Percentiles rank a stretch among this genome's conserved stretches.
phyloP scores from a whole-genome alignment of 1,140 invertebrate species.

The Trypoxylus dichotomus region DNA sequence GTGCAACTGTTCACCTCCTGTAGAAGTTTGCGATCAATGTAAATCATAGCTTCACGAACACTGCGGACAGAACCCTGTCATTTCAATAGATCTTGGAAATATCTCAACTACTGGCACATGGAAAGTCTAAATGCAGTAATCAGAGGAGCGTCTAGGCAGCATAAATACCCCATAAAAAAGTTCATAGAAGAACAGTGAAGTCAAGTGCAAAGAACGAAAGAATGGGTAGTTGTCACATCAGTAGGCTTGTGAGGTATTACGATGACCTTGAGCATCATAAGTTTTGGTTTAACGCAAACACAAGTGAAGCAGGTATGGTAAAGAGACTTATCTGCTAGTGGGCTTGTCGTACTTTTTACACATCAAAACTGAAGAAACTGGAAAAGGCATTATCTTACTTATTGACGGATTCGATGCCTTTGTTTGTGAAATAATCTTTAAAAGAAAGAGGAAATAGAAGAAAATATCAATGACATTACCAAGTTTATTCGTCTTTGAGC shows the following conservation, averaged over 20 bases:
- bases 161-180: conserved; percentile 27
- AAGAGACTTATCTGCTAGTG: conserved; percentile 9
- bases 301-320: conserved; percentile 23
- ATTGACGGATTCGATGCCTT: conserved; percentile 31
- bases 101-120: conserved; percentile 17
- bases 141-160: conserved; percentile 12
- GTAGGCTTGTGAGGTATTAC: too few relatives aligned
- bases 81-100: conserved; percentile 31
- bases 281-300: conserved; percentile 30
- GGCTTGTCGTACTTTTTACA: conserved; percentile 27
- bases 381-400: conserved; percentile 32
- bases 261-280: conserved; percentile 19
- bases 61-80: conserved; percentile 29
- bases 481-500: conserved; percentile 25
- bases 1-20: conserved; percentile 14
- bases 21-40: conserved; percentile 31
- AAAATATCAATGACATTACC: conserved; percentile 28
- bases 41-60: conserved; percentile 31
- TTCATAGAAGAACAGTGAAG: not conserved
- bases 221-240: too few relatives aligned
- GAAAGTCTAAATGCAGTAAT: conserved; percentile 28
- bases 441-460: conserved; percentile 29
- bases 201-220: too few relatives aligned
- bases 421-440: conserved; percentile 32
- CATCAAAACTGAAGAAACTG: conserved; percentile 32